phyloP scores from a whole-genome alignment of 2,888 invertebrate genomes.

The Graphium colonna region DNA sequence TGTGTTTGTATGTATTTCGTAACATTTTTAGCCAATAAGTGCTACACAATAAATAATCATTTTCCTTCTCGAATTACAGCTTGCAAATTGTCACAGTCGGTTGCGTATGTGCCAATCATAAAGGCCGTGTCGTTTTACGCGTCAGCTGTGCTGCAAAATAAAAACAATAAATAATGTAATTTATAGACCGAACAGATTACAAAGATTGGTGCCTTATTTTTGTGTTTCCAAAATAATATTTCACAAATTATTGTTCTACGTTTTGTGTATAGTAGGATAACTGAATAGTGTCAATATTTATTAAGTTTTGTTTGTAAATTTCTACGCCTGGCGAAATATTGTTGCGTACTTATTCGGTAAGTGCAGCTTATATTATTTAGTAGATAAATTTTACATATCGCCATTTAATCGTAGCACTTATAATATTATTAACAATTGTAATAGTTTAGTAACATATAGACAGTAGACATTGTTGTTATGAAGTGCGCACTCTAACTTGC shows the following conservation, averaged over 20 bases:
- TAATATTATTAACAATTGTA: too few species aligned
- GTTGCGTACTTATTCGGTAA: constrained; percentile 19
- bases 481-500: too few species aligned
- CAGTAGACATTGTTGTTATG: too few species aligned
- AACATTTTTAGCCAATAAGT: constrained; percentile 7
- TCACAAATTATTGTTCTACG: constrained; percentile 6
- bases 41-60: not conserved
- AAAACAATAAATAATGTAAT: constrained; percentile 15
- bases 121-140: constrained; percentile 2
- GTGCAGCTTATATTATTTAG: not conserved
- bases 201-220: not conserved
- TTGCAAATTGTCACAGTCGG: not conserved
- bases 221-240: not conserved
- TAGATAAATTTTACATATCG: not conserved
- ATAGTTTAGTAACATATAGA: too few species aligned
- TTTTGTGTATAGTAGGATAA: constrained; percentile 6
- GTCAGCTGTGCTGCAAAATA: constrained; percentile 23
- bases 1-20: not conserved
- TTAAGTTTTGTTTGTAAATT: not conserved
- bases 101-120: constrained; percentile 17
- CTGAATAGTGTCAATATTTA: constrained; percentile 13
- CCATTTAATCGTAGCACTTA: not conserved
- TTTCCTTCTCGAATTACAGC: constrained; percentile 15
- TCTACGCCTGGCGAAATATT: constrained; percentile 3
- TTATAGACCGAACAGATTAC: constrained; percentile 2